These are phyloP conservation scores for Aculops lycopersici DNA, from an alignment of 1,140 invertebrate species.

Conservation along the genomic window DNA sequence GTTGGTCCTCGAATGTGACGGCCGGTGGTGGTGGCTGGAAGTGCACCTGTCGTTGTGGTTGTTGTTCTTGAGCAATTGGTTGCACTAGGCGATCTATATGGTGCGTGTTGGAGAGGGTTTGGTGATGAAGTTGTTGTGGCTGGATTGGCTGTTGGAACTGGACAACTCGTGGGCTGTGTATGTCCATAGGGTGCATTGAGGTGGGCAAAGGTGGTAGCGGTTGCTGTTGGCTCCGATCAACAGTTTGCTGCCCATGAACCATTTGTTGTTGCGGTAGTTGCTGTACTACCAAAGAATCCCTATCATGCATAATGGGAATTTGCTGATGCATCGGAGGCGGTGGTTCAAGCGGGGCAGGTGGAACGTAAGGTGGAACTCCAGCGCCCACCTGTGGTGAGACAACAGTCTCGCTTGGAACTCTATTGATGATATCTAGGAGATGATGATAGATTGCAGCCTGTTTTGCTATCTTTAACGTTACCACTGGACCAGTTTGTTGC, in stretches of 20 bases:
- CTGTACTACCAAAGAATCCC: background rate
- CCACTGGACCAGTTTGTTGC: constrained; percentile 60
- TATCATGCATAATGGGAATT: background rate
- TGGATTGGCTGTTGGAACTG: too few species aligned
- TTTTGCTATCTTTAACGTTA: constrained; percentile 79
- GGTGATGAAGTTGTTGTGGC: too few species aligned
- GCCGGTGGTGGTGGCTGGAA: too few species aligned
- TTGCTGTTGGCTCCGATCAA: constrained; percentile 12
- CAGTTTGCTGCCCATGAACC: constrained; percentile 8
- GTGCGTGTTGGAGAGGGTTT: too few species aligned
- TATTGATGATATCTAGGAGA: constrained; percentile 46
- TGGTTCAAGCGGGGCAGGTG: background rate
- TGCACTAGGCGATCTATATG: too few species aligned
- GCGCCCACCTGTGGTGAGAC: too few species aligned
- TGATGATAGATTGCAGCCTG: constrained; percentile 88
- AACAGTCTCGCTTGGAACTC: constrained; percentile 42
- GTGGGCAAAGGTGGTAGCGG: too few species aligned
- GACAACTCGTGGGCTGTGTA: too few species aligned
- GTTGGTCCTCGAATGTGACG: constrained; percentile 1
- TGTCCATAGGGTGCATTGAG: too few species aligned
- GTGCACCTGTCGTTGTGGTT: too few species aligned
- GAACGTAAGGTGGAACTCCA: background rate
- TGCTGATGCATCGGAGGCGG: background rate
- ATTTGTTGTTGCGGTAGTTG: constrained; percentile 10
- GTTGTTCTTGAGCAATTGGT: too few species aligned